Conservation (phyloP, 1,140 invertebrate species). For the Plodia interpunctella region DNA sequence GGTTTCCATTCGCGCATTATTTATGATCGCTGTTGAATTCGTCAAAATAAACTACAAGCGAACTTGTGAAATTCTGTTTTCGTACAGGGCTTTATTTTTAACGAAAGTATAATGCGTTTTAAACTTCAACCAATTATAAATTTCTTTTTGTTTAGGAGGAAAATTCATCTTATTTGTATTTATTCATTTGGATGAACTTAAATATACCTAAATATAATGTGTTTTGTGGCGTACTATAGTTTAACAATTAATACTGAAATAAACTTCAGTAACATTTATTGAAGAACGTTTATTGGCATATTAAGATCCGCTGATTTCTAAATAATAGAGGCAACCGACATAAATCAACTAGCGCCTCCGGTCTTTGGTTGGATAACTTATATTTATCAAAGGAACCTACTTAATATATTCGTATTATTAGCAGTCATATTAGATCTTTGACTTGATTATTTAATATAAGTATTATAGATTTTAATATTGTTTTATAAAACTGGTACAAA, state of each 20-base stretch:
- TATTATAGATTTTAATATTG: no score
- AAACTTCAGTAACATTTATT: conserved; percentile 3
- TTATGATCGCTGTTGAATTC: conserved; percentile 46
- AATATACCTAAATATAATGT: no score
- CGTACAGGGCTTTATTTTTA: conserved; percentile 12
- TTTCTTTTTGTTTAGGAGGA: background rate
- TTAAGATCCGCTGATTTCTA: conserved; percentile 47
- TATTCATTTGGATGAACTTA: no score
- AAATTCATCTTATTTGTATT: background rate
- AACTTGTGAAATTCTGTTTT: background rate
- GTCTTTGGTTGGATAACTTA: conserved; percentile 22
- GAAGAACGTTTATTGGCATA: conserved; percentile 24
- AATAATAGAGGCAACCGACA: conserved; percentile 39
- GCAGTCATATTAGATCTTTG: conserved; percentile 17
- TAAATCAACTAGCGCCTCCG: conserved; percentile 46
- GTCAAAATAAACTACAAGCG: conserved; percentile 19
- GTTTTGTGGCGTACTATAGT: no score
- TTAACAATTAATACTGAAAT: background rate
- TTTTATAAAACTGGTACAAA: no score
- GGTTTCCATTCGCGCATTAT: conserved; percentile 62
- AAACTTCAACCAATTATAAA: background rate
- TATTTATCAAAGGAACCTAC: conserved; percentile 19
- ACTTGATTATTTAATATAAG: no score
- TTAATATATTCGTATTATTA: no score
- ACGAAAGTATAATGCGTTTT: background rate